phyloP scores from a whole-genome alignment of 2,797 vertebrate genomes.

The Catostomus latipinnis region DNA sequence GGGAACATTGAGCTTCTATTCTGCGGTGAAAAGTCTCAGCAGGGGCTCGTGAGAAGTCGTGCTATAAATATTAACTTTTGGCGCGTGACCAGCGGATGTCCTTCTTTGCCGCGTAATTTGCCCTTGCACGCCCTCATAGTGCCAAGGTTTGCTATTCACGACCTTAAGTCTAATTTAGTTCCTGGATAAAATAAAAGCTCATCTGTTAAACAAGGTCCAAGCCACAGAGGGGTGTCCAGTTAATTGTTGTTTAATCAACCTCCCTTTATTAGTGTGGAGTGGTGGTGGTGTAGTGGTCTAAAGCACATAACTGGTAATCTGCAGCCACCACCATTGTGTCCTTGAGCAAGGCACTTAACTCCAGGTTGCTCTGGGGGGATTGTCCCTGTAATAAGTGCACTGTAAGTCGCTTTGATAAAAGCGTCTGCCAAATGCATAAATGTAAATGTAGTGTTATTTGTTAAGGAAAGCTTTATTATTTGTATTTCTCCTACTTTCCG shows the following conservation, averaged over 20 bases:
- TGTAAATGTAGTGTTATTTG: not conserved
- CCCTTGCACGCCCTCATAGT: not conserved
- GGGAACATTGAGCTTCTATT: not conserved
- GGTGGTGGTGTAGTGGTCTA: too few species aligned
- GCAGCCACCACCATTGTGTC: too few species aligned
- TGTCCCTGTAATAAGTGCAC: too few species aligned
- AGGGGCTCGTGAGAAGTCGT: constrained; percentile 41
- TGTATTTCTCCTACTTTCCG: too few species aligned
- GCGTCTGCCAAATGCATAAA: not conserved
- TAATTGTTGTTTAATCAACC: too few species aligned
- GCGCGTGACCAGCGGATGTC: constrained; percentile 40
- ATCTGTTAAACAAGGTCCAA: too few species aligned
- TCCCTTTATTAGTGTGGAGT: too few species aligned
- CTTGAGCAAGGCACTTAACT: too few species aligned
- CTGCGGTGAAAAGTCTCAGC: not conserved
- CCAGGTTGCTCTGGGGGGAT: too few species aligned
- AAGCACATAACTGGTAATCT: too few species aligned
- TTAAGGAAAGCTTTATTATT: too few species aligned
- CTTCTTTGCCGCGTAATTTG: constrained; percentile 2
- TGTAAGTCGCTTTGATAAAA: not conserved
- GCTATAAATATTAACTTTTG: constrained; percentile 16
- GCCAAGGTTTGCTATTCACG: not conserved
- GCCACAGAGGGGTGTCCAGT: too few species aligned
- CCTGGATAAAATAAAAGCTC: not conserved
- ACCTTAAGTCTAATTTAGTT: not conserved